These are phyloP conservation scores for Toxotes jaculatrix DNA, from an alignment of 2,113 vertebrate species.

Conservation along the genomic window DNA sequence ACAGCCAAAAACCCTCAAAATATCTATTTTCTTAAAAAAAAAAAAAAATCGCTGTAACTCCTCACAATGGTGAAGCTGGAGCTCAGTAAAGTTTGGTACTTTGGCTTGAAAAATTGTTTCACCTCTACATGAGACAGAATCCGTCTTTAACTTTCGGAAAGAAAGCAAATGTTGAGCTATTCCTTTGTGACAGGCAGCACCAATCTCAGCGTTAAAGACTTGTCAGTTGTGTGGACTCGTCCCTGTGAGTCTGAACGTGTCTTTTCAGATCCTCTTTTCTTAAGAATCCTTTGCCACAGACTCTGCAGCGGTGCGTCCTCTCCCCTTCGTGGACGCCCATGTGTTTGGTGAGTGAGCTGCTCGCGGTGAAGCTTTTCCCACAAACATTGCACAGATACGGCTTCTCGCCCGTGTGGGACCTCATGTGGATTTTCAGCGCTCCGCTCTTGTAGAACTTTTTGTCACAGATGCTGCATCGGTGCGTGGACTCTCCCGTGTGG, in stretches of 20 bases:
- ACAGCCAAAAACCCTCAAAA: too few species aligned
- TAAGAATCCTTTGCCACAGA: neutral
- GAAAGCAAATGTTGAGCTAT: neutral
- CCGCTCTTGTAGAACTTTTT: conserved; percentile 49
- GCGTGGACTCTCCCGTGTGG: conserved; percentile 44
- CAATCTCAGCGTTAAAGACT: neutral
- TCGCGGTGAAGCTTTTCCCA: conserved; percentile 47
- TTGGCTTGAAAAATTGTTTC: too few species aligned
- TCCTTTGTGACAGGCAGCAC: neutral
- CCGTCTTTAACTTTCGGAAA: too few species aligned
- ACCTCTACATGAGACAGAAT: too few species aligned
- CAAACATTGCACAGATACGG: conserved; percentile 52
- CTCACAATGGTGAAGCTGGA: neutral
- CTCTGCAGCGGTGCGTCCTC: conserved; percentile 7
- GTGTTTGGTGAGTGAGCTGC: conserved; percentile 53
- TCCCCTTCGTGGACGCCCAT: conserved; percentile 30
- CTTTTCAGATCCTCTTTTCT: conserved; percentile 22
- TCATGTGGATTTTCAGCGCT: conserved; percentile 51
- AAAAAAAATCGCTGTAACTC: neutral
- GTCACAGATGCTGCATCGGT: conserved; percentile 5
- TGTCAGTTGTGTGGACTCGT: neutral
- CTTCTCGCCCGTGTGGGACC: conserved; percentile 51
- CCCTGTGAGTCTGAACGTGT: conserved; percentile 2
- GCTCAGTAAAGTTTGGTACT: too few species aligned
- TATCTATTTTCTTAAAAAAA: too few species aligned